Evolutionary conservation across 2,888 invertebrate genomes (phyloP), one percentile per base, ranked within the genome.

Genomic region (Philaethria dido): DNA sequence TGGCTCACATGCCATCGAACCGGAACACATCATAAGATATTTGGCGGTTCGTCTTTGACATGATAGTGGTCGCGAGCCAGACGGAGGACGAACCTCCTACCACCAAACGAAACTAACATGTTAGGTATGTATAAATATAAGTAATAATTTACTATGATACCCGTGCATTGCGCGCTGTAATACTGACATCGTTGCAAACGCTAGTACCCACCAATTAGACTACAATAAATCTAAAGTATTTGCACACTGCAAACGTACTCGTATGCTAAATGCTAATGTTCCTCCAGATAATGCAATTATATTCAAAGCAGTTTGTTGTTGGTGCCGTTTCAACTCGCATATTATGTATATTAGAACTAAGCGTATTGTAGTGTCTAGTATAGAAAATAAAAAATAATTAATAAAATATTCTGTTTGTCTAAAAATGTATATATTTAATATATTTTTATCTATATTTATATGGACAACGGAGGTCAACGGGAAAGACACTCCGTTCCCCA

Each of bases 221-320:
- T 29, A 52, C 67, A 55, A 69, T 73, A 74, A 73, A 75, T 76
- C 72, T 74, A 69, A 62, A 71, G 69, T 57, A 22, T 57, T 57
- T 25, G 55, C 64, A 25, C 54, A 57, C 71, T 9, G 57, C 57
- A n/a, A 57, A 57, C n/a, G 42, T n/a, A n/a, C n/a, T n/a, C n/a
- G n/a, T 42, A 39, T 57, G 22, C 64, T 47, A 39, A 54, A 57
- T 57, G 57, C 64, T 57, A 57, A 63, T 64, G 55, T 55, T 64
- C 61, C 60, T 54, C 64, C 68, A 65, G 44, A 63, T 75, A 74
- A 75, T 75, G 74, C 71, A 75, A 78, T 78, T 76, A 78, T 73
- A 76, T 74, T 74, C 74, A 74, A 76, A 75, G 45, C 25, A 57
- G 66, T 48, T 62, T 59, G 64, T 64, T n/a, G 29, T 60, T 63